Evolutionary conservation across 30 jellyfish, hydroid and myxozoan species (phyloP).

Genomic region (Aurelia sp.): DNA sequence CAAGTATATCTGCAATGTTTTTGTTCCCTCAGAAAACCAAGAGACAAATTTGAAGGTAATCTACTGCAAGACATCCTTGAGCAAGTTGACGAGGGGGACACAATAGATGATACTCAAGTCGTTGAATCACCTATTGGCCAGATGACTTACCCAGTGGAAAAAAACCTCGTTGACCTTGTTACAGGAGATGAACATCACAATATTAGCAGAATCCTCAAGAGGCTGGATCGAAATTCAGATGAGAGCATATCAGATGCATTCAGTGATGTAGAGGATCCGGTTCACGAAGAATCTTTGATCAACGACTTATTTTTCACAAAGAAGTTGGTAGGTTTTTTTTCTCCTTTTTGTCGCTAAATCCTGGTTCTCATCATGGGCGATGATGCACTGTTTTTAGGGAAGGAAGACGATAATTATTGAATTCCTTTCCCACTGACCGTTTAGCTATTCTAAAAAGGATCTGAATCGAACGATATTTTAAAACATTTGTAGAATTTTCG

Average conservation of each 20-base stretch:
- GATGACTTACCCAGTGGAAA: slow-evolving; percentile 29
- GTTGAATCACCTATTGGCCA: not conserved
- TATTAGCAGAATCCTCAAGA: slow-evolving; percentile 33
- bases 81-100: slow-evolving; percentile 49
- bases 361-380: too few relatives aligned
- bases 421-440: too few relatives aligned
- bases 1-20: too few relatives aligned
- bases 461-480: too few relatives aligned
- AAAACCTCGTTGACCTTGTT: slow-evolving; percentile 68
- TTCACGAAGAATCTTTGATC: slow-evolving; percentile 74
- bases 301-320: slow-evolving; percentile 76
- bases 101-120: not conserved
- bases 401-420: too few relatives aligned
- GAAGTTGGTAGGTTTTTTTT: slow-evolving; percentile 13
- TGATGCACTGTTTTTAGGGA: too few relatives aligned
- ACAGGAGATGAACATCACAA: slow-evolving; percentile 48
- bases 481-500: too few relatives aligned
- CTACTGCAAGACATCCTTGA: slow-evolving; percentile 52
- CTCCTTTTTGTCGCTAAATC: too few relatives aligned
- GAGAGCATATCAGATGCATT: slow-evolving; percentile 36
- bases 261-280: slow-evolving; percentile 84
- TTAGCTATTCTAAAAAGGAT: too few relatives aligned
- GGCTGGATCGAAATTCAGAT: slow-evolving; percentile 47
- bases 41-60: slow-evolving; percentile 11
- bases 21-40: not conserved